Evolutionary conservation across 2,113 vertebrate species (phyloP).

Genomic region (Colistium nudipinnis): DNA sequence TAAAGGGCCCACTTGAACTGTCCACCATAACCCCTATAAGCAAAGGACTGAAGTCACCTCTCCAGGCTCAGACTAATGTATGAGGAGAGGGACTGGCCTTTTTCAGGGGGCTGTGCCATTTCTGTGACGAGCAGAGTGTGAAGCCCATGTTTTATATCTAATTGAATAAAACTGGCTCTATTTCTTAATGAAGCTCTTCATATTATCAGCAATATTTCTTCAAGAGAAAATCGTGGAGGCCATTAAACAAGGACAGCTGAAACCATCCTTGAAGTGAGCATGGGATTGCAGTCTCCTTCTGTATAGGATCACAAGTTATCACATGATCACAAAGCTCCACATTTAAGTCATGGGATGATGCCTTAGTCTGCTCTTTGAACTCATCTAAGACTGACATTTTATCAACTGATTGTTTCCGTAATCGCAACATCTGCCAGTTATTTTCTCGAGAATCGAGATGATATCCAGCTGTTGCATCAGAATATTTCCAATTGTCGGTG

Average conservation of each 20-base stretch:
- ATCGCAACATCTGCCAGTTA: background rate
- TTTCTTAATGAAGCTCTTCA: background rate
- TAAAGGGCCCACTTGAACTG: background rate
- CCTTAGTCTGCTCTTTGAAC: background rate
- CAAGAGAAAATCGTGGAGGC: background rate
- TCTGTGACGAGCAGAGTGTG: background rate
- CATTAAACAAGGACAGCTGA: background rate
- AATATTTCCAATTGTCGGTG: background rate
- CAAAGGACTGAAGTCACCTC: background rate
- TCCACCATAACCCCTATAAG: background rate
- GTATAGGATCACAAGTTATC: background rate
- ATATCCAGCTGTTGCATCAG: background rate
- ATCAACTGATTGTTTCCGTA: background rate
- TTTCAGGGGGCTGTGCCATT: background rate
- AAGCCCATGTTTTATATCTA: background rate
- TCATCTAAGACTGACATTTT: background rate
- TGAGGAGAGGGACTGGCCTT: conserved; percentile 1
- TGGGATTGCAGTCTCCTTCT: background rate
- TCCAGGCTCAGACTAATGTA: background rate
- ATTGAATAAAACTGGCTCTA: background rate
- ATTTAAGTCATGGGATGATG: conserved; percentile 2
- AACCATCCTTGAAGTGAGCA: no score
- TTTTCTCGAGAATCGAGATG: background rate
- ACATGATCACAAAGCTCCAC: background rate
- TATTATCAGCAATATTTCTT: background rate